Conservation (phyloP, 2,797 vertebrate species). For the Peromyscus eremicus region DNA sequence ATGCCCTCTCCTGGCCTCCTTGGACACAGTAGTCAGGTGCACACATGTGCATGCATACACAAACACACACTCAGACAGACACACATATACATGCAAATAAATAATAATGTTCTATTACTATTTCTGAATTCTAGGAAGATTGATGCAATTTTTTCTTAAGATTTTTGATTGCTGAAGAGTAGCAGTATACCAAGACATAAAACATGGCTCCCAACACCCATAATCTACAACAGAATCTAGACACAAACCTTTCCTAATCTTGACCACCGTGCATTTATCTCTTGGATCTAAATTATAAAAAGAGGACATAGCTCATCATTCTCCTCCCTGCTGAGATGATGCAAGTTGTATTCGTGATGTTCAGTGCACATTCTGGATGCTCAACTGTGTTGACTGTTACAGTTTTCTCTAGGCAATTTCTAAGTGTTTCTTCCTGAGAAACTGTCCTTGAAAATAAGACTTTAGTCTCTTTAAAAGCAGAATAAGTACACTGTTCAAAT, state of each 20-base stretch:
- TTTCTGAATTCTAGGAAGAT: neutral
- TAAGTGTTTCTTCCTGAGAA: neutral
- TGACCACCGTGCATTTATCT: neutral
- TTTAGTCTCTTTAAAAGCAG: neutral
- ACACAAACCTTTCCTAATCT: neutral
- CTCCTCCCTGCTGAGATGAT: neutral
- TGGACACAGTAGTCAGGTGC: neutral
- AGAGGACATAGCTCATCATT: neutral
- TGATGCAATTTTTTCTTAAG: neutral
- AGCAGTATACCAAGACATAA: neutral
- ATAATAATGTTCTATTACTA: neutral
- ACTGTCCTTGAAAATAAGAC: neutral
- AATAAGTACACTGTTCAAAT: neutral
- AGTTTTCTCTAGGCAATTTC: neutral
- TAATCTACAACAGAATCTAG: neutral
- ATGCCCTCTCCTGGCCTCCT: conserved; percentile 3
- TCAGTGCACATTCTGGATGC: neutral
- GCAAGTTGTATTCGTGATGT: neutral
- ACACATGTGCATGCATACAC: neutral
- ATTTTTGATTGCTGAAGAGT: neutral
- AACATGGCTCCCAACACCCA: neutral
- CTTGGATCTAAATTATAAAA: conserved; percentile 21
- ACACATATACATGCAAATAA: neutral
- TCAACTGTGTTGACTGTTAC: neutral
- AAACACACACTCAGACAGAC: neutral